Evolutionary conservation across 2,888 invertebrate species (phyloP).

Genomic region (Leptothorax acervorum): DNA sequence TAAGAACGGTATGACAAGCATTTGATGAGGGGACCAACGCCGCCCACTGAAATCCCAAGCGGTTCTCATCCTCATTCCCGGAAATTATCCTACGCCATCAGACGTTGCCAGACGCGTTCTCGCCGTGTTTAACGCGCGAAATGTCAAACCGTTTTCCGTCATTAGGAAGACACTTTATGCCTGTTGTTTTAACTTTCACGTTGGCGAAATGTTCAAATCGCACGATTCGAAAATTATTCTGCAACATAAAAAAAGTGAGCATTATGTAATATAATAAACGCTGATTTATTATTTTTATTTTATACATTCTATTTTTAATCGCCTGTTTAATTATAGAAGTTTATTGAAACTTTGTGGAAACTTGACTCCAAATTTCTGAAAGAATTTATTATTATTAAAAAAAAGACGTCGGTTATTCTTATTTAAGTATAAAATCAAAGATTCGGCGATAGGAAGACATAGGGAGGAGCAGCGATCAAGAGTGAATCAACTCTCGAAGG

Average conservation of each 20-base stretch:
- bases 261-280: neutral
- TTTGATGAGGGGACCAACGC: slow-evolving; percentile 83
- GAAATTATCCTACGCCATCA: slow-evolving; percentile 24
- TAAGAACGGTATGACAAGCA: slow-evolving; percentile 84
- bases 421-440: neutral
- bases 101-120: slow-evolving; percentile 16
- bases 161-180: neutral
- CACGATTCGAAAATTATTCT: neutral
- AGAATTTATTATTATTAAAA: neutral
- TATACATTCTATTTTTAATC: neutral
- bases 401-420: neutral
- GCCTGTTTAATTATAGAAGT: neutral
- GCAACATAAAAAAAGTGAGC: neutral
- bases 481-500: slow-evolving; percentile 41
- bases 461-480: slow-evolving; percentile 18
- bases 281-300: neutral
- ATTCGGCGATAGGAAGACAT: neutral
- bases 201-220: neutral
- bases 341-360: neutral
- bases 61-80: slow-evolving; percentile 76
- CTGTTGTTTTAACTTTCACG: neutral
- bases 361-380: neutral
- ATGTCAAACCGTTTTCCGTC: slow-evolving; percentile 1
- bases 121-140: neutral
- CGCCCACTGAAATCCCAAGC: slow-evolving; percentile 83